Evolutionary conservation across 2,113 vertebrate species (phyloP).

Genomic region (Centropristis striata): DNA sequence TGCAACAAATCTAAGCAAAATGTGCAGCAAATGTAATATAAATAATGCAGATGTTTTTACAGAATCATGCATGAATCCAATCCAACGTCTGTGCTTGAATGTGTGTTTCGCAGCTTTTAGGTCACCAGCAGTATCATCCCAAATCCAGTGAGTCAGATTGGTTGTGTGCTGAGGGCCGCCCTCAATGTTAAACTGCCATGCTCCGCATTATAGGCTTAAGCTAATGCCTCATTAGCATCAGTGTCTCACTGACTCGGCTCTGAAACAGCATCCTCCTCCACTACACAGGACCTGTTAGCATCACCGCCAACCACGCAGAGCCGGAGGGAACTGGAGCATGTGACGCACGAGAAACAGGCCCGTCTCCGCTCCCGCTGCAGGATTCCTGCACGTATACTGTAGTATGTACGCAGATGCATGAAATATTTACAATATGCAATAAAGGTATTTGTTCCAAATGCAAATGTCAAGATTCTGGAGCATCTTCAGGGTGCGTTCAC

Average conservation of each 20-base stretch:
- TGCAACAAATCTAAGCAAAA: background rate
- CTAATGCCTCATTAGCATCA: conserved; percentile 69
- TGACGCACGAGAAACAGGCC: background rate
- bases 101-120: conserved; percentile 39
- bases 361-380: background rate
- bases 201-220: conserved; percentile 67
- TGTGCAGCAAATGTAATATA: background rate
- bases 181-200: conserved; percentile 63
- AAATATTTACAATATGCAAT: no score
- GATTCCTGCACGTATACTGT: background rate
- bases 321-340: background rate
- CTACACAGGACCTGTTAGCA: conserved; percentile 25
- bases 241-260: conserved; percentile 42
- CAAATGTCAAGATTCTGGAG: background rate
- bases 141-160: conserved; percentile 52
- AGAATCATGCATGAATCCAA: background rate
- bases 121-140: conserved; percentile 42
- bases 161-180: conserved; percentile 39
- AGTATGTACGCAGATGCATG: background rate
- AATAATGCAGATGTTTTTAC: background rate
- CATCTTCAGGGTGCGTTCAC: conserved; percentile 24
- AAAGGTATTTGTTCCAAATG: background rate
- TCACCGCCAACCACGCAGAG: background rate
- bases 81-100: background rate
- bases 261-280: conserved; percentile 26